These are phyloP conservation scores for Cherax quadricarinatus DNA, from an alignment of 1,140 invertebrate species.

Conservation along the genomic window DNA sequence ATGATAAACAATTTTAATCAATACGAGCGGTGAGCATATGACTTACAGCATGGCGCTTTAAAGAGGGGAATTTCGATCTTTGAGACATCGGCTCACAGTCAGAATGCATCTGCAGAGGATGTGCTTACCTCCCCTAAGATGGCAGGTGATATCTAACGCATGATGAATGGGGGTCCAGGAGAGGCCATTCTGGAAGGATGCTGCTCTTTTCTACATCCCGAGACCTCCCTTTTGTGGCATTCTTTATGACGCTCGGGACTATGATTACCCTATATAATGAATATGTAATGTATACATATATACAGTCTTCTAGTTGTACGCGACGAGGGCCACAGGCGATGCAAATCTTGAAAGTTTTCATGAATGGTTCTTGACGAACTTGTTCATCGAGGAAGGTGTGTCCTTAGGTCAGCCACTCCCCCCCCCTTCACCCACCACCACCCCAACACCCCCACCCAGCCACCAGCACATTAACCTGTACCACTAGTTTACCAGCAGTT, in stretches of 20 bases:
- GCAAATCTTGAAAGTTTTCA: neutral
- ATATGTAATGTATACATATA: neutral
- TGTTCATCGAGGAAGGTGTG: too few species aligned
- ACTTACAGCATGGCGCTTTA: neutral
- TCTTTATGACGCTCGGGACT: neutral
- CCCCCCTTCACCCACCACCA: too few species aligned
- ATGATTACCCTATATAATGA: neutral
- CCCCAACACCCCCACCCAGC: too few species aligned
- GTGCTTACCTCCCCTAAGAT: neutral
- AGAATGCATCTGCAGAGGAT: neutral
- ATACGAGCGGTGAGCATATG: neutral
- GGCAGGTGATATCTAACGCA: neutral
- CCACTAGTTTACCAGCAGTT: too few species aligned
- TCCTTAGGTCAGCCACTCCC: too few species aligned
- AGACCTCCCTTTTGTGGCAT: neutral
- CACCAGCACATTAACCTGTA: too few species aligned
- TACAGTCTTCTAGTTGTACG: neutral
- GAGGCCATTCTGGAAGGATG: neutral
- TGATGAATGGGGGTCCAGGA: neutral
- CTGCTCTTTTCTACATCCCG: too few species aligned
- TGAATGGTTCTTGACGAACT: neutral
- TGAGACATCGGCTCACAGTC: neutral
- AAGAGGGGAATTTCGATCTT: neutral
- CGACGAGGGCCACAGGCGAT: neutral
- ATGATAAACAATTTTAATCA: neutral